Evolutionary conservation across 2,888 invertebrate genomes (phyloP).

Genomic region (Phorcus lineatus): DNA sequence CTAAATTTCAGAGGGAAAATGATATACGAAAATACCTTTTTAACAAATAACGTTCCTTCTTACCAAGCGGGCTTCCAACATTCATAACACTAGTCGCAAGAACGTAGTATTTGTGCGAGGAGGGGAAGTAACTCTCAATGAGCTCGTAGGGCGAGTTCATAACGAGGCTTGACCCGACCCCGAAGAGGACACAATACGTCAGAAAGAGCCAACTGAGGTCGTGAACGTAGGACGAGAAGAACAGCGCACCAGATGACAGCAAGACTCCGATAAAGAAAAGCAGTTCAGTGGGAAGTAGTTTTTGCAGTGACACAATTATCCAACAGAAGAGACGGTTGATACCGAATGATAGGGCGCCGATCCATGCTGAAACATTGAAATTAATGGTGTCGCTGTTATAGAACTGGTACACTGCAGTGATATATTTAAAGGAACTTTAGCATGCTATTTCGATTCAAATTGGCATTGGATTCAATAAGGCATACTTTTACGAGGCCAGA

Average conservation of each 20-base stretch:
- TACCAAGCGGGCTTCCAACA: constrained; percentile 48
- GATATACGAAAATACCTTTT: too few relatives aligned
- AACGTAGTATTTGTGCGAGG: constrained; percentile 44
- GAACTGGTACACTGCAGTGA: too few relatives aligned
- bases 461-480: too few relatives aligned
- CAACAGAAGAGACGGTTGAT: constrained; percentile 26
- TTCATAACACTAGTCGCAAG: constrained; percentile 49
- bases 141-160: constrained; percentile 47
- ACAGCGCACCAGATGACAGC: constrained; percentile 15
- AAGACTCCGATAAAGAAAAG: constrained; percentile 31
- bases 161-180: constrained; percentile 41
- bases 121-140: constrained; percentile 46
- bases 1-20: too few relatives aligned
- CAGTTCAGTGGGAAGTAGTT: background rate
- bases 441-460: too few relatives aligned
- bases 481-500: too few relatives aligned
- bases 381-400: too few relatives aligned
- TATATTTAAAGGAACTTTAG: too few relatives aligned
- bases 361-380: constrained; percentile 27
- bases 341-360: constrained; percentile 29
- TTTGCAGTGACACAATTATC: constrained; percentile 25
- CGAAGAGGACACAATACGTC: constrained; percentile 42
- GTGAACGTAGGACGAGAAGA: constrained; percentile 20
- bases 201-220: constrained; percentile 33
- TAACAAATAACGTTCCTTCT: too few relatives aligned